phyloP scores from a whole-genome alignment of 2,113 vertebrate species.

The Cololabis saira region DNA sequence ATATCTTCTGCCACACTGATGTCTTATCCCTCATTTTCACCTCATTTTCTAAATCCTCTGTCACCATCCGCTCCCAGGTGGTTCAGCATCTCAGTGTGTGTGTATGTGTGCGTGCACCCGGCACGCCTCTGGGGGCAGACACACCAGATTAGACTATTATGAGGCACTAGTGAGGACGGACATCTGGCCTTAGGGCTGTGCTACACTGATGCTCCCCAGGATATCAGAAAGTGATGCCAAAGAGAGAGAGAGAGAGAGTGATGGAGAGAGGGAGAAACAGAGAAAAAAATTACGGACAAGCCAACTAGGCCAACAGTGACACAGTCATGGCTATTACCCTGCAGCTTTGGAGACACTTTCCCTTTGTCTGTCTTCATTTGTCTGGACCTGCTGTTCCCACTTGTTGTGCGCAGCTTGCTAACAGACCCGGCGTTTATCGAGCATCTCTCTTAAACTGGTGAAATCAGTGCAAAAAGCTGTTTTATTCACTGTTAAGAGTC shows the following conservation, averaged over 20 bases:
- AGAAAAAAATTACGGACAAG: slow-evolving; percentile 37
- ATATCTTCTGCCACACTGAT: neutral
- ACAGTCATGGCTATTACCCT: slow-evolving; percentile 28
- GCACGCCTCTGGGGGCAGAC: slow-evolving; percentile 43
- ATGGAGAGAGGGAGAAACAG: slow-evolving; percentile 45
- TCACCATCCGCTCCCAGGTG: slow-evolving; percentile 26
- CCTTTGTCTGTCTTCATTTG: slow-evolving; percentile 17
- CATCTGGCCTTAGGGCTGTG: slow-evolving; percentile 58
- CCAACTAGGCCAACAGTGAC: slow-evolving; percentile 69
- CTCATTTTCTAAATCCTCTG: slow-evolving; percentile 27
- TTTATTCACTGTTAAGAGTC: slow-evolving; percentile 39
- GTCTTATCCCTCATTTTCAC: slow-evolving; percentile 19
- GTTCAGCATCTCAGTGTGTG: slow-evolving; percentile 19
- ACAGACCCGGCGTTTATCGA: too few relatives aligned
- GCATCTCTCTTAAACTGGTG: slow-evolving; percentile 4
- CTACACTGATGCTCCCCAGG: slow-evolving; percentile 61
- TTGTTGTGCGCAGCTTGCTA: neutral
- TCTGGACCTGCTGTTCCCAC: neutral
- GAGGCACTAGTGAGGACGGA: slow-evolving; percentile 59
- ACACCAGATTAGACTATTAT: slow-evolving; percentile 63
- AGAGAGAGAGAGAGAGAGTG: slow-evolving; percentile 32
- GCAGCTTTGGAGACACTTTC: slow-evolving; percentile 24
- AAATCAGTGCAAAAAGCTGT: slow-evolving; percentile 28
- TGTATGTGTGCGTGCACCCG: slow-evolving; percentile 12
- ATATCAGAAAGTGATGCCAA: slow-evolving; percentile 65